These are phyloP conservation scores for Acholoe squamosa DNA, from an alignment of 2,888 invertebrate species.

Conservation along the genomic window DNA sequence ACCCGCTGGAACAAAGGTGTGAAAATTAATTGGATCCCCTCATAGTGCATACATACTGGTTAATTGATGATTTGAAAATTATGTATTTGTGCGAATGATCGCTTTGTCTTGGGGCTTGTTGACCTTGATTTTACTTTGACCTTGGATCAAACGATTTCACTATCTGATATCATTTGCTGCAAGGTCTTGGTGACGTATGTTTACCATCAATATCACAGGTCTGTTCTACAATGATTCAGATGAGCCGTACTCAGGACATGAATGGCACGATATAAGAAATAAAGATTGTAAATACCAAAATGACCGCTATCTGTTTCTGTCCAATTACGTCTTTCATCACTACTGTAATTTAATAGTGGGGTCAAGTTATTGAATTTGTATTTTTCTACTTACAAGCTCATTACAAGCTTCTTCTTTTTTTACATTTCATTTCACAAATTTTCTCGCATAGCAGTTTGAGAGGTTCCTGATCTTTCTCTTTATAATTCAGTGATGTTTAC, in stretches of 20 bases:
- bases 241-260: constrained; percentile 12
- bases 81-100: neutral
- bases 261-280: constrained; percentile 24
- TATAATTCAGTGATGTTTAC: no score
- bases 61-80: neutral
- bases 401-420: no score
- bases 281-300: neutral
- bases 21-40: neutral
- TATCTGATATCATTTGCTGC: neutral
- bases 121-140: neutral
- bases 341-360: no score
- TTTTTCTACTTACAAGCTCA: no score
- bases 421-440: no score
- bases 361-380: no score
- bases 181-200: neutral
- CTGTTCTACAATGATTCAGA: neutral
- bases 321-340: no score
- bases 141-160: neutral
- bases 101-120: constrained; percentile 12
- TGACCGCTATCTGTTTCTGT: no score
- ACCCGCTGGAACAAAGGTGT: neutral
- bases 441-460: no score
- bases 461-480: no score
- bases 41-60: neutral
- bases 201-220: neutral